phyloP scores from a whole-genome alignment of 2,797 vertebrate species.

The Nannoperca australis region DNA sequence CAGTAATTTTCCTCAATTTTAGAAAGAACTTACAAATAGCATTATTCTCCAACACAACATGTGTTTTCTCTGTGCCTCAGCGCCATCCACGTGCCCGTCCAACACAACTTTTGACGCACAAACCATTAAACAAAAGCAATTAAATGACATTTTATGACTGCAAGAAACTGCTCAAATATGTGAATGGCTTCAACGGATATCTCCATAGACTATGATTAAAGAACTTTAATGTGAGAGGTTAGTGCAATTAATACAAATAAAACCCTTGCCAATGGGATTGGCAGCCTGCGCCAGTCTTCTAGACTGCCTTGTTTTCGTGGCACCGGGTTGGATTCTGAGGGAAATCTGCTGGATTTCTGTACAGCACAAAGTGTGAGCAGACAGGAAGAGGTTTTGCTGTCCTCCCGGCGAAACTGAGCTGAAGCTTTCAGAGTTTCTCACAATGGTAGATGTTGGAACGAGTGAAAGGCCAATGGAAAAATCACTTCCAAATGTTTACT shows the following conservation, averaged over 20 bases:
- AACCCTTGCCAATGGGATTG: conserved; percentile 24
- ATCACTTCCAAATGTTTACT: conserved; percentile 78
- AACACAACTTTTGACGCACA: not conserved
- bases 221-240: conserved; percentile 23
- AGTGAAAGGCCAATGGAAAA: conserved; percentile 73
- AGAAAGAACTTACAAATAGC: not conserved
- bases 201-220: conserved; percentile 14
- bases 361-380: conserved; percentile 19
- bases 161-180: conserved; percentile 5
- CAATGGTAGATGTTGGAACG: conserved; percentile 51
- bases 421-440: conserved; percentile 42
- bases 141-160: not conserved
- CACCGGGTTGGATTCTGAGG: conserved; percentile 24
- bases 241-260: conserved; percentile 39
- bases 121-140: not conserved
- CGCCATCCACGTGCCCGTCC: not conserved
- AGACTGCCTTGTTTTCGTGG: conserved; percentile 30
- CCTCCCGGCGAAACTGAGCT: conserved; percentile 43
- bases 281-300: conserved; percentile 1
- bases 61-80: not conserved
- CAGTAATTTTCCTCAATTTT: not conserved
- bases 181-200: not conserved
- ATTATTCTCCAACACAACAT: not conserved
- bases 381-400: conserved; percentile 45
- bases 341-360: conserved; percentile 50